Base-by-base conservation (phyloP, 2,797 vertebrate genomes). In the Oreortyx pictus region DNA sequence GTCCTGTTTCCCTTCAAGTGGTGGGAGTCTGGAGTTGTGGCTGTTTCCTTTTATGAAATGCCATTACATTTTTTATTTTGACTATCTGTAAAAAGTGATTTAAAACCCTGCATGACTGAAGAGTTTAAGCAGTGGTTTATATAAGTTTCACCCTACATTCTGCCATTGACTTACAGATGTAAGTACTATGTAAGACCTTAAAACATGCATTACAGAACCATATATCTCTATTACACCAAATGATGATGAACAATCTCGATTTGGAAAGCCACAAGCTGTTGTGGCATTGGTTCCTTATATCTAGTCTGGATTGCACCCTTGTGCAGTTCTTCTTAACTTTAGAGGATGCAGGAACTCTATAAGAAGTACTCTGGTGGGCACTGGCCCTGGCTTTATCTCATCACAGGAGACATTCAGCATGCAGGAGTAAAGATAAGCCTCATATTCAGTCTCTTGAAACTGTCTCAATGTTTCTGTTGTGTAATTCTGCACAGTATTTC, bases 341-440 rank as follows among this genome's bases (percentile, higher is more conserved):
- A 52, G 27, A 52, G 27, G 50, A 11, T 5, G 4, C 0, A 5
- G 29, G 52, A 89, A 27, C 61, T 82, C 83, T 93, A n/a, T 35
- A 33, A 33, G 23, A 27, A n/a, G 31, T 29, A 41, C 67, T 94
- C 86, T 39, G 56, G 24, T 0, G 0, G 50, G 39, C 43, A 60
- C 13, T 14, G 23, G 79, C 41, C 76, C 77, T 15, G 50, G 54
- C 43, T 87, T n/a, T 80, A 67, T 16, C 47, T 65, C 31, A 43
- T 78, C 62, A 23, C 37, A 67, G 65, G 35, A 89, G 66, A 50
- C 77, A 60, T 79, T 90, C 79, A 60, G 31, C 50, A 27, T 49
- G 82, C 78, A 83, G 73, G 50, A 87, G 62, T 78, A 66, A 86
- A 66, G 72, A 75, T 68, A 80, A 90, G 65, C 37, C 76, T 90